Evolutionary conservation across 2,113 vertebrate genomes (phyloP).

Genomic region (Chroicocephalus ridibundus): DNA sequence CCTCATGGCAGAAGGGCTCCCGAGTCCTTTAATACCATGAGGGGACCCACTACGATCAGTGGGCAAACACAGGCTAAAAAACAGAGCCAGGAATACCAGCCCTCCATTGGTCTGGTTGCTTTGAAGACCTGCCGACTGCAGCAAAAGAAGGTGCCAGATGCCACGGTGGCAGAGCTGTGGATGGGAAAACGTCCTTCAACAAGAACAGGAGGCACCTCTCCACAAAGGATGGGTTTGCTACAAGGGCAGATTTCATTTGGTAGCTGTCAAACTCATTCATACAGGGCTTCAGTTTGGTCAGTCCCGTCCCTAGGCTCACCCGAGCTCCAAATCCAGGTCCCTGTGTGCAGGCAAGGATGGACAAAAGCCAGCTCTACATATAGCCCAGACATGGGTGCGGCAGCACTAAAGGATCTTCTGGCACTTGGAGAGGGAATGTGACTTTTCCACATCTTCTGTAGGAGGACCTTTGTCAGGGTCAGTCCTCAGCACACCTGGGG

Average conservation of each 20-base stretch:
- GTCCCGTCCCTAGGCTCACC: neutral
- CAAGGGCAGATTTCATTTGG: neutral
- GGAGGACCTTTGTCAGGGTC: neutral
- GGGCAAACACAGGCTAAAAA: neutral
- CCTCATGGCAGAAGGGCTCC: neutral
- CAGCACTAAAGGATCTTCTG: neutral
- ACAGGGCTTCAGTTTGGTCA: neutral
- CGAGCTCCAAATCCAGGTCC: neutral
- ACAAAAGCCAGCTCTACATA: neutral
- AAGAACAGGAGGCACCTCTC: neutral
- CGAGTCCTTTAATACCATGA: neutral
- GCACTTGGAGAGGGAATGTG: neutral
- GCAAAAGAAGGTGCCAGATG: neutral
- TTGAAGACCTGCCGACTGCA: neutral
- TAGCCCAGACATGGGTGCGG: neutral
- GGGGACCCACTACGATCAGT: accelerated
- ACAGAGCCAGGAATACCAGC: neutral
- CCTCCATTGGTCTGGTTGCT: neutral
- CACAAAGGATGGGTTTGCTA: neutral
- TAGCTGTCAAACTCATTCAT: neutral
- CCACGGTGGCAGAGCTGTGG: neutral
- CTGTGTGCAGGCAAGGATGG: neutral
- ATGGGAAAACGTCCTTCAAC: neutral
- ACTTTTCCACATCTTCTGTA: neutral
- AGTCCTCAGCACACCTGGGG: neutral